These are phyloP conservation scores for Syngnathus floridae DNA, from an alignment of 2,113 vertebrate species.

Conservation along the genomic window DNA sequence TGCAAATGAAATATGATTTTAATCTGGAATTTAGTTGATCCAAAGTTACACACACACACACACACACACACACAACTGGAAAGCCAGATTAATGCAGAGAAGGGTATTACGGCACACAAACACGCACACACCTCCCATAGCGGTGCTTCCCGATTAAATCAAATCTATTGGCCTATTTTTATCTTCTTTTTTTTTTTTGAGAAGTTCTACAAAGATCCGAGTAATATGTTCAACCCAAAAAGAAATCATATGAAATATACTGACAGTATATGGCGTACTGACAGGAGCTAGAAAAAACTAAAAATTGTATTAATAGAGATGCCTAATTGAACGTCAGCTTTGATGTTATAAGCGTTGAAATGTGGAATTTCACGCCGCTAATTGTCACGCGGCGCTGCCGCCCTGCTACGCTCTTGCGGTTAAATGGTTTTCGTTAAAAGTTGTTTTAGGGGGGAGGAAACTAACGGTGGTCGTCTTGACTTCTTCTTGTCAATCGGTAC, in stretches of 20 bases:
- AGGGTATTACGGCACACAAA: neutral
- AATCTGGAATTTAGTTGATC: conserved; percentile 13
- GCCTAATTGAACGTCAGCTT: conserved; percentile 36
- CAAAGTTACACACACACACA: neutral
- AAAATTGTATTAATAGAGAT: conserved; percentile 31
- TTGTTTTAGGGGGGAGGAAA: neutral
- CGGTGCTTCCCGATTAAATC: neutral
- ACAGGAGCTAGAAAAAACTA: neutral
- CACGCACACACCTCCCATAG: conserved; percentile 1
- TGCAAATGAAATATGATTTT: conserved; percentile 10
- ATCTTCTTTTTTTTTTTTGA: conserved; percentile 9
- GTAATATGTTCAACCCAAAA: conserved; percentile 11
- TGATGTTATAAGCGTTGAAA: conserved; percentile 27
- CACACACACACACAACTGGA: neutral
- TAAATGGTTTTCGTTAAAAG: neutral
- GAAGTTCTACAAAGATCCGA: conserved; percentile 10
- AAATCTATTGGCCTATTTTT: conserved; percentile 7
- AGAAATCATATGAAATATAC: conserved; percentile 15
- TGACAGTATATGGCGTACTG: conserved; percentile 4
- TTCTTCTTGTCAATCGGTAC: neutral
- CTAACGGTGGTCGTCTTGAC: neutral
- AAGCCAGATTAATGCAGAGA: conserved; percentile 5
- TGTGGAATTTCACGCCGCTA: conserved; percentile 21
- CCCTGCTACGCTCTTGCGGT: neutral
- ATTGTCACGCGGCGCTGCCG: conserved; percentile 20